Conservation (phyloP, 1,140 invertebrate genomes). For the Zaprionus kolodkinae region DNA sequence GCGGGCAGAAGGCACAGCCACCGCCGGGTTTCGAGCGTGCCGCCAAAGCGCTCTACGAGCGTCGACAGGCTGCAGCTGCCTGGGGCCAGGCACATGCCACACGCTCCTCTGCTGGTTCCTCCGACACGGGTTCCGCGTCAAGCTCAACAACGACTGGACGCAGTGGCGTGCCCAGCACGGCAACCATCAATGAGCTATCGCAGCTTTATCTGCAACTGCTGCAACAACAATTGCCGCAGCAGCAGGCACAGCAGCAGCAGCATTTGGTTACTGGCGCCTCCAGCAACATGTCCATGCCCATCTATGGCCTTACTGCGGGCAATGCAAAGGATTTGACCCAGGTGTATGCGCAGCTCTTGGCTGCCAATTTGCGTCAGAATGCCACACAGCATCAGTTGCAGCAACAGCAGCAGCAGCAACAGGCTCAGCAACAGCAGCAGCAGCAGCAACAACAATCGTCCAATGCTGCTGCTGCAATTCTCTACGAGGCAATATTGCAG, state of each 20-base stretch:
- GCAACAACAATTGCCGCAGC: conserved; percentile 36
- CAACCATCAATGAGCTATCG: conserved; percentile 20
- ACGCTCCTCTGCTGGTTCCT: background rate
- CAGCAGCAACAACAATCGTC: conserved; percentile 13
- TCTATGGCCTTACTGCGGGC: conserved; percentile 20
- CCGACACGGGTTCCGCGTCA: background rate
- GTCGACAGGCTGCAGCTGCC: conserved; percentile 10
- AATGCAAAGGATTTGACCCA: conserved; percentile 45
- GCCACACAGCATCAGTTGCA: conserved; percentile 19
- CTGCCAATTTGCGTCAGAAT: conserved; percentile 47
- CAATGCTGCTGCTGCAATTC: conserved; percentile 39
- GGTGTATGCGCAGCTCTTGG: conserved; percentile 55
- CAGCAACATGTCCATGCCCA: conserved; percentile 29
- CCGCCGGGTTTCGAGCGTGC: conserved; percentile 49
- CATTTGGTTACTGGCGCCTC: conserved; percentile 9
- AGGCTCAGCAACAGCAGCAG: conserved; percentile 13
- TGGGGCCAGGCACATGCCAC: background rate
- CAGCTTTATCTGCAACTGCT: conserved; percentile 31
- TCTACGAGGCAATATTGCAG: conserved; percentile 48
- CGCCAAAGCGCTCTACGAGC: conserved; percentile 32
- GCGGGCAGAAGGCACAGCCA: background rate
- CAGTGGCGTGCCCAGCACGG: background rate
- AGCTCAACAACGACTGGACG: background rate
- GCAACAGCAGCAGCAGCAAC: conserved; percentile 23
- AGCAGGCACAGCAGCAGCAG: conserved; percentile 29